Evolutionary conservation across 2,113 vertebrate species (phyloP), one percentile per base, ranked within the genome.

Genomic region (Elachura formosa): DNA sequence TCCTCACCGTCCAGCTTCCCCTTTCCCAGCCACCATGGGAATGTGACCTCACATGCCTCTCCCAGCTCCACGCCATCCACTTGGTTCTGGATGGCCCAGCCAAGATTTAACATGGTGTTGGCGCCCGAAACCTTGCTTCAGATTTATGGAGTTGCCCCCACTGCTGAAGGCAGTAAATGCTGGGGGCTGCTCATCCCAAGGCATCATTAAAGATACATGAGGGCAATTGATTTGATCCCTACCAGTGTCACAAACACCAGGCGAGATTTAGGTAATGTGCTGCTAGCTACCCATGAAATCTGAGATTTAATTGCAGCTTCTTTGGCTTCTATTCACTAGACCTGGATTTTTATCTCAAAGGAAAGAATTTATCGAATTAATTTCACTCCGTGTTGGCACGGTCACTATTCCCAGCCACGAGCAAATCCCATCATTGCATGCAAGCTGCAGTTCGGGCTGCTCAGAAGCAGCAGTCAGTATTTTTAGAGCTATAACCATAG

Each of bases 401-500:
- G 69, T 49, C 75, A 63, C 84, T 93, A 19, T 77, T 80, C 63
- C 87, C 84, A 87, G 89, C 20, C 72, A 73, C 0, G 51, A 94
- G 58, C 54, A 91, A 82, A 85, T 82, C 84, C 83, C 76, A 63
- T 52, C 84, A 58, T 8, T 88, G 74, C 62, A 88, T 33, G 43
- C 87, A 91, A 63, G 69, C 78, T 52, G 74, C 67, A 85, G 93
- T 48, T 82, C 56, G 14, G 69, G 68, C 92, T 93, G 63, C 76
- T 88, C 76, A 15, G 78, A 69, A 88, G 59, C 36, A 83, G 67
- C 23, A 68, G 46, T 87, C 63, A 82, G 77, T 94, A 87, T 69
- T 97, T 97, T 93, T 66, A 79, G 87, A 93, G 78, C 68, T 90
- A 67, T 93, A 87, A 84, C 91, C 84, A 73, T 80, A 95, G 84